phyloP scores from a whole-genome alignment of 1,140 invertebrate genomes.

The Drosophila rhopaloa region DNA sequence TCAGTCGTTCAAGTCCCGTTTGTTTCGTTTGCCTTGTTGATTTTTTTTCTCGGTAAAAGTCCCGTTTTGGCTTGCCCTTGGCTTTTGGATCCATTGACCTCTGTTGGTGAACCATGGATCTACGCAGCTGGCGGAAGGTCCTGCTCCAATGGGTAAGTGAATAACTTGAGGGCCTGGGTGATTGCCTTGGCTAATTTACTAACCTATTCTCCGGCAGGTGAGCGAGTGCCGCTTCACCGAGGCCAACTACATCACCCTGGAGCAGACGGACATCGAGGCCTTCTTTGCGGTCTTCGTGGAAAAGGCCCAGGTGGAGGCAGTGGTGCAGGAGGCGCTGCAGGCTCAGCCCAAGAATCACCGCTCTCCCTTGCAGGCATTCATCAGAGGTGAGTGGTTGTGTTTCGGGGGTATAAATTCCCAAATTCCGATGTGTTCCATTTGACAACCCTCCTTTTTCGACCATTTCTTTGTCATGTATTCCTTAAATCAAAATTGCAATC shows the following conservation, averaged over 20 bases:
- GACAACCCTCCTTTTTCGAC: no score
- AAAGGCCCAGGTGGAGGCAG: slow-evolving; percentile 19
- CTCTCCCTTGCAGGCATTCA: slow-evolving; percentile 22
- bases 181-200: not conserved
- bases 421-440: not conserved
- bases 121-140: slow-evolving; percentile 64
- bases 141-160: slow-evolving; percentile 75
- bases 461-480: no score
- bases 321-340: slow-evolving; percentile 13
- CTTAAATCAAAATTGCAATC: no score
- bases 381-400: slow-evolving; percentile 7
- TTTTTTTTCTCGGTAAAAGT: not conserved
- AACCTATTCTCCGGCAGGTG: slow-evolving; percentile 26
- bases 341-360: slow-evolving; percentile 2
- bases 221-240: slow-evolving; percentile 24
- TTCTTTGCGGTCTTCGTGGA: slow-evolving; percentile 58
- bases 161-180: not conserved
- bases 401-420: no score
- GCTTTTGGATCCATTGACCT: not conserved
- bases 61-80: not conserved
- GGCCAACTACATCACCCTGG: slow-evolving; percentile 29
- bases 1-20: not conserved
- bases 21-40: not conserved
- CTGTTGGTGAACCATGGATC: slow-evolving; percentile 44
- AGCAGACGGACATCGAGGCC: slow-evolving; percentile 65